Evolutionary conservation across 2,888 invertebrate species (phyloP).

Genomic region (Patella depressa): DNA sequence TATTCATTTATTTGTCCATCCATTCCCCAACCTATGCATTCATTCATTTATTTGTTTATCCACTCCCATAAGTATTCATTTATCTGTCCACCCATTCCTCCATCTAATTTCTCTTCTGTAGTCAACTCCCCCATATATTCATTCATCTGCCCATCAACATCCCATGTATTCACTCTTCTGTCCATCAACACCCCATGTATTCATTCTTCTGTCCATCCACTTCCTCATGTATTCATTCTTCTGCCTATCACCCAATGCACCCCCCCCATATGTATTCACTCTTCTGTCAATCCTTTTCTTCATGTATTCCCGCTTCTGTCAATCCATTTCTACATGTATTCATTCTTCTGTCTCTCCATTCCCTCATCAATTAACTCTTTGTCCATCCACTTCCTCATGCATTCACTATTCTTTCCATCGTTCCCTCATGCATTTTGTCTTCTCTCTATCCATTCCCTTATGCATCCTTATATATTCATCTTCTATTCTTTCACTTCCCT

Average conservation of each 20-base stretch:
- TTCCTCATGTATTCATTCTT: not conserved
- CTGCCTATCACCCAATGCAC: not conserved
- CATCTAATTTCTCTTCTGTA: not conserved
- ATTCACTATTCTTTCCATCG: not conserved
- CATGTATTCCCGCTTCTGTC: not conserved
- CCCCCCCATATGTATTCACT: not conserved
- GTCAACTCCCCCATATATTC: not conserved
- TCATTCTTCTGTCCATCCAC: not conserved
- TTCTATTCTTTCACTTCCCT: not conserved
- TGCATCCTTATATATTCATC: constrained; percentile 8
- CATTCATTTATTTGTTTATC: not conserved
- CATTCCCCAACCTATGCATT: not conserved
- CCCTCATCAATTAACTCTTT: no score
- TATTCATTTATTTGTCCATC: not conserved
- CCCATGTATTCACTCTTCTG: no score
- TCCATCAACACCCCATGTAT: no score
- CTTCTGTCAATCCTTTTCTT: not conserved
- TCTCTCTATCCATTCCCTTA: not conserved
- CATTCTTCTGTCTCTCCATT: no score
- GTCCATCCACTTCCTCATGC: not conserved
- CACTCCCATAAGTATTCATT: not conserved
- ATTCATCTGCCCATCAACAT: not conserved
- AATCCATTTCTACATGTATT: not conserved
- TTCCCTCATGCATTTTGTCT: not conserved
- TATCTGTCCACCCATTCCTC: not conserved